Evolutionary conservation across 2,888 invertebrate genomes (phyloP).

Genomic region (Globia sparganii): DNA sequence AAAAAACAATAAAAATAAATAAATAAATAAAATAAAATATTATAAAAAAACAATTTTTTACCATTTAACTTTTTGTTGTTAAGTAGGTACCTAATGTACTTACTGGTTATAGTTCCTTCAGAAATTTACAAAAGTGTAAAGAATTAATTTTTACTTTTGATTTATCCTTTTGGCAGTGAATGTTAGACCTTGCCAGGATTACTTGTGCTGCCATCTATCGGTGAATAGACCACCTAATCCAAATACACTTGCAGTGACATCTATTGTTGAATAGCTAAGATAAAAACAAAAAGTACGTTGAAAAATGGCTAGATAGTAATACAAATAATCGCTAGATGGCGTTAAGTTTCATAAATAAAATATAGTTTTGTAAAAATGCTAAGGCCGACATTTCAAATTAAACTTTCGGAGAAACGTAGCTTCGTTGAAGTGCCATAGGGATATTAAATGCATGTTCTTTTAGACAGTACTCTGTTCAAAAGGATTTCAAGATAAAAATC

Average conservation of each 20-base stretch:
- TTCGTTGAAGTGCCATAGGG: background rate
- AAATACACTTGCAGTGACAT: constrained; percentile 50
- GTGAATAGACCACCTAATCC: constrained; percentile 22
- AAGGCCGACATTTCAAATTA: background rate
- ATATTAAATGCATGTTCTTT: background rate
- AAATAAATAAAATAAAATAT: too few relatives aligned
- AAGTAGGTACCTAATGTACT: too few relatives aligned
- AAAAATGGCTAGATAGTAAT: fast-evolving
- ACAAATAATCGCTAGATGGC: constrained; percentile 10
- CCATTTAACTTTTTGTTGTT: background rate
- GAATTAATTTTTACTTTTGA: background rate
- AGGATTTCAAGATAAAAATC: background rate
- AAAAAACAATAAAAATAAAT: too few relatives aligned
- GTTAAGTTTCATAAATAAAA: fast-evolving
- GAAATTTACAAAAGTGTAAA: too few relatives aligned
- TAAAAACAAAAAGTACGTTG: too few relatives aligned
- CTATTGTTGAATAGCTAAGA: constrained; percentile 61
- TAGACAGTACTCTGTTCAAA: background rate
- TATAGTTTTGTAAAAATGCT: background rate
- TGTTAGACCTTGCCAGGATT: background rate
- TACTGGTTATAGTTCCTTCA: background rate
- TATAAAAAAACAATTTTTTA: background rate
- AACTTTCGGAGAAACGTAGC: background rate
- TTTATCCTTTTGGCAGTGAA: background rate
- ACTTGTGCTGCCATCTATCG: constrained; percentile 57